Evolutionary conservation across 2,888 invertebrate genomes (phyloP).

Genomic region (Dasysyrphus albostriatus): DNA sequence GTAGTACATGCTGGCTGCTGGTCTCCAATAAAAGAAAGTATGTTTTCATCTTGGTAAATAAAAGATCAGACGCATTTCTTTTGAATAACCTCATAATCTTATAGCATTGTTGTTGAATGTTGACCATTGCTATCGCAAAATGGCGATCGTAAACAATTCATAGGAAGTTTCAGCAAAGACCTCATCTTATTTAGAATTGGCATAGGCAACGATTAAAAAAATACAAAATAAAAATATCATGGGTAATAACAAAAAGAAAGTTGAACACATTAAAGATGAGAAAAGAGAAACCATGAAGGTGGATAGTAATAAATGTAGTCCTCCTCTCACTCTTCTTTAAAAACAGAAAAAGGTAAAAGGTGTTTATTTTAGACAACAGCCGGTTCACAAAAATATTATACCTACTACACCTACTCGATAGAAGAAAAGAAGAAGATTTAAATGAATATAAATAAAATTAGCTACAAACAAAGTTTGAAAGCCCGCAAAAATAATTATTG

Average conservation of each 20-base stretch:
- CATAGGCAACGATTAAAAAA: slow-evolving; percentile 5
- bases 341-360: background rate
- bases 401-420: background rate
- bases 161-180: slow-evolving; percentile 10
- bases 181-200: slow-evolving; percentile 48
- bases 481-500: slow-evolving; percentile 29
- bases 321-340: background rate
- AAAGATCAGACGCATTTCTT: background rate
- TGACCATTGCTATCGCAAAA: background rate
- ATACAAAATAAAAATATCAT: slow-evolving; percentile 18
- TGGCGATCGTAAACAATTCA: background rate
- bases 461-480: background rate
- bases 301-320: background rate
- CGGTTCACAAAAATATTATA: slow-evolving; percentile 36
- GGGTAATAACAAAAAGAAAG: slow-evolving; percentile 65
- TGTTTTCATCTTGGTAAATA: background rate
- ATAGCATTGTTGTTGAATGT: background rate
- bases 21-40: too few relatives aligned
- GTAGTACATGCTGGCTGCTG: too few relatives aligned
- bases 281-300: slow-evolving; percentile 56
- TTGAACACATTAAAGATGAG: slow-evolving; percentile 41
- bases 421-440: slow-evolving; percentile 6
- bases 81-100: too few relatives aligned
- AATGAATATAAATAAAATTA: background rate
- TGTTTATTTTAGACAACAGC: background rate